phyloP scores from a whole-genome alignment of 2,113 vertebrate species.

The Lophura nycthemera region DNA sequence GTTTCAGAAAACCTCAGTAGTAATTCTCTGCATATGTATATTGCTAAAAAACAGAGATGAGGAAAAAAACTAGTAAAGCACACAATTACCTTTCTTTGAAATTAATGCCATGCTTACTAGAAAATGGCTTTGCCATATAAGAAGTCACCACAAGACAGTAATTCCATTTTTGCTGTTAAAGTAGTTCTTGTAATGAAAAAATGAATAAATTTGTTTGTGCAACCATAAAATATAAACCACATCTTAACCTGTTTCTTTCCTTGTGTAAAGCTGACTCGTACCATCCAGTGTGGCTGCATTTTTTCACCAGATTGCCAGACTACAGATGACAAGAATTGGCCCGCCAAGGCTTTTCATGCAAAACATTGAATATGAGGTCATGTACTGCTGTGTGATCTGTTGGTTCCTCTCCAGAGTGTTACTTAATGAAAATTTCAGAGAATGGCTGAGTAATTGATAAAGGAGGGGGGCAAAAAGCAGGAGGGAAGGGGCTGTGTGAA shows the following conservation, averaged over 20 bases:
- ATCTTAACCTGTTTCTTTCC: background rate
- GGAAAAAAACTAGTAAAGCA: background rate
- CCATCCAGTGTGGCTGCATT: background rate
- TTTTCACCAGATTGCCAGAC: background rate
- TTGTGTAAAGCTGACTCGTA: background rate
- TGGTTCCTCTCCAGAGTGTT: background rate
- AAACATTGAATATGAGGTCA: background rate
- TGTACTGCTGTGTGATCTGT: background rate
- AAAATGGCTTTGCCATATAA: background rate
- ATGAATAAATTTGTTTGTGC: background rate
- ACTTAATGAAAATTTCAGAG: background rate
- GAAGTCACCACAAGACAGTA: background rate
- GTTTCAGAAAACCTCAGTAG: background rate
- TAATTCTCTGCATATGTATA: background rate
- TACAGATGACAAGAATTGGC: background rate
- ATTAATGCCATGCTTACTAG: background rate
- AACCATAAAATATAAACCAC: background rate
- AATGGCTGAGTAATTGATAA: background rate
- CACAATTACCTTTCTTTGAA: background rate
- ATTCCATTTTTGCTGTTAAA: conserved; percentile 38
- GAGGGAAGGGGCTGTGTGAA: background rate
- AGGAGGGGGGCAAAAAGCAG: background rate
- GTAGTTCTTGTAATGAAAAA: background rate
- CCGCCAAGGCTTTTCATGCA: background rate
- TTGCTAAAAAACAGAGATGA: background rate